Evolutionary conservation across 2,888 invertebrate genomes (phyloP).

Genomic region (Drosophila mettleri): DNA sequence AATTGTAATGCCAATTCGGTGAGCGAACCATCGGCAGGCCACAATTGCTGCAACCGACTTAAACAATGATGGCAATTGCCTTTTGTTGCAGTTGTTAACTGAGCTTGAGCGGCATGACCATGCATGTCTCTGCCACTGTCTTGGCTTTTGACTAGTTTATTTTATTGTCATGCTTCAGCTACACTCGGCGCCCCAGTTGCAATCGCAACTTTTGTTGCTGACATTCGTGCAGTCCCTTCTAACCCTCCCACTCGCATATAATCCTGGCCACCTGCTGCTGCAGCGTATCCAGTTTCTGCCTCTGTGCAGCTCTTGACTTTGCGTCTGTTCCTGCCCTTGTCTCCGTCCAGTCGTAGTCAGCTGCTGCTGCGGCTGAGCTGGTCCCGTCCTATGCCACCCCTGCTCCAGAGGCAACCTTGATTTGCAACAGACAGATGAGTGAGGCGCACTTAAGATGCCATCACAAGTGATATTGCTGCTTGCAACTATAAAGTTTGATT

Average conservation of each 20-base stretch:
- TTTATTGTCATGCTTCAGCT: background rate
- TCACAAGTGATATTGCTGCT: constrained; percentile 9
- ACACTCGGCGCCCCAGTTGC: too few relatives aligned
- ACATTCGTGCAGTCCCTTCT: background rate
- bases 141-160: background rate
- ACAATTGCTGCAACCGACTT: constrained; percentile 15
- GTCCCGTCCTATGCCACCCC: background rate
- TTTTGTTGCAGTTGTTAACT: constrained; percentile 21
- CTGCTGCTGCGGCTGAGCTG: too few relatives aligned
- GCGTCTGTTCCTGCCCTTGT: background rate
- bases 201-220: too few relatives aligned
- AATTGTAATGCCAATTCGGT: constrained; percentile 13
- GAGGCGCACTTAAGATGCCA: constrained; percentile 5
- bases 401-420: background rate
- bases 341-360: too few relatives aligned
- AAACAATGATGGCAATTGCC: constrained; percentile 28
- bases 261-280: constrained; percentile 8
- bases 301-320: background rate
- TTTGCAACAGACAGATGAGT: constrained; percentile 8
- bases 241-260: background rate
- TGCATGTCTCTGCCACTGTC: background rate
- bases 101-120: constrained; percentile 8
- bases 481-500: background rate
- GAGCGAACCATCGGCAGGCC: background rate
- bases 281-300: background rate